Conservation (phyloP, 2,888 invertebrate genomes). For the Dryobotodes eremita region DNA sequence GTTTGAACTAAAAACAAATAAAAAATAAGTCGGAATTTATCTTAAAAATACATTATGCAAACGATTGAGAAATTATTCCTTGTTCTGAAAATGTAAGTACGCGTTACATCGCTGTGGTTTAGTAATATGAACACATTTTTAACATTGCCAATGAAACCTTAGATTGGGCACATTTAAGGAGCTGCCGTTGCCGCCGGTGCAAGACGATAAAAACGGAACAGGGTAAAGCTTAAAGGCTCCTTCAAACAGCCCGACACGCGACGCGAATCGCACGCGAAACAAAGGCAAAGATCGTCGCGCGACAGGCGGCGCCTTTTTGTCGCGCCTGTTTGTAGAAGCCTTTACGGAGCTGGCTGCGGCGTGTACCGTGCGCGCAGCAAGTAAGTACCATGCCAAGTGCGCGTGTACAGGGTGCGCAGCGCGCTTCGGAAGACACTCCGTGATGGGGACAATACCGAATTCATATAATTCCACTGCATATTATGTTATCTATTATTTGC, state of each 20-base stretch:
- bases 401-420: neutral
- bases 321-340: no score
- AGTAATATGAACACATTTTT: neutral
- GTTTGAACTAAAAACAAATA: neutral
- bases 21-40: neutral
- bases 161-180: neutral
- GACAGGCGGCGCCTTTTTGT: no score
- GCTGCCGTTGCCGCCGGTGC: neutral
- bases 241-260: no score
- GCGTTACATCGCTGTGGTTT: neutral
- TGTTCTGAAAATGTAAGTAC: conserved; percentile 1
- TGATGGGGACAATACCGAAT: neutral
- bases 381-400: neutral
- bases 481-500: neutral
- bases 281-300: no score
- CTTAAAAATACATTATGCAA: neutral
- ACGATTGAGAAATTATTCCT: neutral
- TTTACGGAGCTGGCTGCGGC: neutral
- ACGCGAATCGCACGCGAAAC: no score
- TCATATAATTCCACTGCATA: neutral
- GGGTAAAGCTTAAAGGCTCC: neutral
- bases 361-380: neutral
- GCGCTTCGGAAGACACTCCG: neutral
- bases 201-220: neutral
- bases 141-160: neutral